Evolutionary conservation across 2,888 invertebrate species (phyloP), one percentile per base, ranked within the genome.

Genomic region (Lacanobia oleracea): DNA sequence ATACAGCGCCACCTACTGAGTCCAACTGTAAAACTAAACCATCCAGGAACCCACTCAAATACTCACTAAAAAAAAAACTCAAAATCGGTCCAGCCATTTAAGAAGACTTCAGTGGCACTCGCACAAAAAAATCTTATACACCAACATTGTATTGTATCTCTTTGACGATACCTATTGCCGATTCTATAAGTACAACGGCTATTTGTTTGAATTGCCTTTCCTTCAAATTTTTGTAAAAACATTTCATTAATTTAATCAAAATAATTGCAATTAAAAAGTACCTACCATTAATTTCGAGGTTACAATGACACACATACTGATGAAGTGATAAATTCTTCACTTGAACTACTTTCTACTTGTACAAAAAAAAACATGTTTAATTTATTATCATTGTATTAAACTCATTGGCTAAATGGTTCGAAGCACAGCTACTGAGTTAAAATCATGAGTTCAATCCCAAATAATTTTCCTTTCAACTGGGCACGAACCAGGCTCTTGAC

Each of bases 271-370:
- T 56, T 50, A n/a, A 56, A 74, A 73, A 57, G 8, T 40, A 40
- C 5, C 12, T 53, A 54, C 61, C 61, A 48, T 23, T 6, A 9
- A 12, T 60, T 67, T 60, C 59, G 67, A 75, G 59, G 73, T 60
- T 60, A 33, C 45, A 48, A 7, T 60, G 59, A 75, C 75, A 48
- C 12, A 73, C 37, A 9, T 21, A 40, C 59, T 48, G 67, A 73
- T 67, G 50, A 59, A 48, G 37, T 53, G 75, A 74, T 67, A 48
- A 60, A 37, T 53, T 53, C 2, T 75, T 67, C 33, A 21, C 67
- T 75, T 75, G 53, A 48, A 67, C 48, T 60, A 74, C 75, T 75
- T 74, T 75, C 75, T 43, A 43, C 27, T 53, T 23, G 14, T 53
- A 18, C 10, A 43, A 43, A 14, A 43, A 14, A 27, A 75, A 51